Evolutionary conservation across 2,888 invertebrate species (phyloP), one percentile per base, ranked within the genome.

Genomic region (Eristalis tenax): DNA sequence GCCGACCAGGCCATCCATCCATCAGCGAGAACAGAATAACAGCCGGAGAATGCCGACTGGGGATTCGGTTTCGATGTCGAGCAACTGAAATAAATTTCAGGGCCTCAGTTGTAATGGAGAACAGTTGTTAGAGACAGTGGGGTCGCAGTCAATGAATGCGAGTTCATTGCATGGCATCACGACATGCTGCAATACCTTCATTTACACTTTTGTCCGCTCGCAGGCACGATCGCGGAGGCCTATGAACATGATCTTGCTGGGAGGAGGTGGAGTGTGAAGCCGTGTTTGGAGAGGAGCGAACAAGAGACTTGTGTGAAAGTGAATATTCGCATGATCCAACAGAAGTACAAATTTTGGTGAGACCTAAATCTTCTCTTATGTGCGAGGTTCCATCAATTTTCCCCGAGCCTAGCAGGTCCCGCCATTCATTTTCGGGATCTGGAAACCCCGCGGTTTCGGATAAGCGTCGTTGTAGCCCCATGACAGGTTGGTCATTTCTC

Each of bases 21-120:
- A 32, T 79, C 79, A 83, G 61, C 68, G 40, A 64, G 76, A 83
- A 75, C 43, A 75, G 75, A 87, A 78, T 76, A 74, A 26, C 66
- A 18, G 61, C 26, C 56, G 50, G 63, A 76, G 83, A 87, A 87
- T 76, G 66, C 50, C 35, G 71, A 63, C 61, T 75, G n/a, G 79
- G 79, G 78, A 63, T 83, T 75, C 79, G 32, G 35, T 76, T 68
- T 71, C 26, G 32, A 32, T 57, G 71, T 73, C 40, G 76, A 43
- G 81, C 40, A 73, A 74, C 69, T 26, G 26, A 74, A 73, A 77
- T 38, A 64, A 68, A 73, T 77, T 81, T 64, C 61, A 77, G 82
- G 70, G 69, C 38, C 77, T 6, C 78, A 61, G 77, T 64, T 76
- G 81, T 64, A 43, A 38, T 63, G 43, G 64, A 71, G 59, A 65